A percentile compares a stretch with the other conserved stretches of the same genome.
These are phyloP conservation scores for Gorsachius goisagi DNA, from an alignment of 2,113 vertebrate genomes.

Conservation along the genomic window DNA sequence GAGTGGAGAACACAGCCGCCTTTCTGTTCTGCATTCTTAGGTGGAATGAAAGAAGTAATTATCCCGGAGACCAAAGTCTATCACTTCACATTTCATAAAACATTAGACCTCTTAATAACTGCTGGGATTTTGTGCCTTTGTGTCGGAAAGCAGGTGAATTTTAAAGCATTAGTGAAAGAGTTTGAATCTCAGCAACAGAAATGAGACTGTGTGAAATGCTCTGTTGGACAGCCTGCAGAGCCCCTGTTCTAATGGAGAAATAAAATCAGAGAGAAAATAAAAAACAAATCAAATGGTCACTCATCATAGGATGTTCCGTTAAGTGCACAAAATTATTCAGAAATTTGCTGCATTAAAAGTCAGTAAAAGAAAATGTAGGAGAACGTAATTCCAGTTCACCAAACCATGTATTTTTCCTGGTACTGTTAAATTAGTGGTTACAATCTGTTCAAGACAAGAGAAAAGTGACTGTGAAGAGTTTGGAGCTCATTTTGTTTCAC, in stretches of 20 bases:
- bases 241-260: neutral
- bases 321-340: neutral
- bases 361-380: neutral
- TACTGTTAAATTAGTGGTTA: neutral
- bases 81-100: constrained; percentile 11
- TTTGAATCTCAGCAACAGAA: neutral
- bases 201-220: neutral
- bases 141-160: neutral
- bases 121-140: neutral
- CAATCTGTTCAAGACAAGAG: neutral
- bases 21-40: neutral
- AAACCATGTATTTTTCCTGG: neutral
- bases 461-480: neutral
- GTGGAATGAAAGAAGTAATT: neutral
- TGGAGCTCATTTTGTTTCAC: neutral
- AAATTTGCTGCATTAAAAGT: neutral
- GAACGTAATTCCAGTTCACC: neutral
- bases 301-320: neutral
- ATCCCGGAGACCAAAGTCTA: neutral
- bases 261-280: neutral
- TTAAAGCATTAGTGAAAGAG: neutral
- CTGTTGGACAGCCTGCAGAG: neutral
- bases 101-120: neutral
- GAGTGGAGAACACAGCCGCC: neutral
- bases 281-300: neutral